Conservation (phyloP, 1,140 invertebrate species). For the Cotesia vestalis region DNA sequence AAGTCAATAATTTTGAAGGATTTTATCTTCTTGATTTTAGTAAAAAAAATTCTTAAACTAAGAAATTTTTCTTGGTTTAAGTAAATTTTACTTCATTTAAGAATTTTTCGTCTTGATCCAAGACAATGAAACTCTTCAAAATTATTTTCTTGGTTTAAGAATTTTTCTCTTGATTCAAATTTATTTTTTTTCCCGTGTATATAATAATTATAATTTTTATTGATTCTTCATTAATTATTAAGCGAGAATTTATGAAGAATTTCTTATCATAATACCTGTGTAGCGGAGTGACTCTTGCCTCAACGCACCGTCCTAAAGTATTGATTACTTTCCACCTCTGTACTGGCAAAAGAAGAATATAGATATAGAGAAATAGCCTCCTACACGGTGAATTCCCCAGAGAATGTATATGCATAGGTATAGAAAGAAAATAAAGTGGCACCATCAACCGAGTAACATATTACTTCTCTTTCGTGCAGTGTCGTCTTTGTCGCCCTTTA, state of each 20-base stretch:
- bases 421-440: slow-evolving; percentile 42
- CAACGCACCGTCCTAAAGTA: slow-evolving; percentile 59
- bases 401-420: slow-evolving; percentile 16
- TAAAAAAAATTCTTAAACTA: too few species aligned
- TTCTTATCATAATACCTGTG: slow-evolving; percentile 1
- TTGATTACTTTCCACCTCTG: slow-evolving; percentile 60
- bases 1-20: too few species aligned
- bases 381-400: slow-evolving; percentile 37
- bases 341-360: slow-evolving; percentile 41
- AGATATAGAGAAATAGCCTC: slow-evolving; percentile 37
- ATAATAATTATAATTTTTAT: too few species aligned
- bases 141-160: too few species aligned
- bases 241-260: neutral
- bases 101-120: too few species aligned
- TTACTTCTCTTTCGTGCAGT: neutral
- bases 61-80: too few species aligned
- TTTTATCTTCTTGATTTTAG: too few species aligned
- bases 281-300: slow-evolving; percentile 47
- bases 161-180: too few species aligned
- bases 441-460: slow-evolving; percentile 3
- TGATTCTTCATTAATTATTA: neutral
- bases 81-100: too few species aligned
- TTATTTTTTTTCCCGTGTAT: too few species aligned
- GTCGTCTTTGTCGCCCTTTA: slow-evolving; percentile 19
- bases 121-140: too few species aligned